Base-by-base conservation (phyloP, 2,113 vertebrate species). In the Proterorhinus semilunaris region DNA sequence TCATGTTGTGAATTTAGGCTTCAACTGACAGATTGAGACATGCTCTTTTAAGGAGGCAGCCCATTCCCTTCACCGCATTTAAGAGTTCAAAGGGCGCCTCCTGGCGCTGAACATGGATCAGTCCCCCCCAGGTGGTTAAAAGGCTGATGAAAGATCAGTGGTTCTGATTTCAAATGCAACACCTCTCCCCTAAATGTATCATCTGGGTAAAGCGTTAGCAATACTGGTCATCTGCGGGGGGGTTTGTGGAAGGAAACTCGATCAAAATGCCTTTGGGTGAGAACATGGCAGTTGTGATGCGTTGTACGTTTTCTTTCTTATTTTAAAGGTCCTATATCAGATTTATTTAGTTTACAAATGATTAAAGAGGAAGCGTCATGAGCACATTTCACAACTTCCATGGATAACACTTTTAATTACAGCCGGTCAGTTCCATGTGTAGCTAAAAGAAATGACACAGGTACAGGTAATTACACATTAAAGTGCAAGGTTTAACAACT, bases 71-170 rank as follows among this genome's bases (percentile, higher is more conserved):
- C 48, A n/a, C 36, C 48, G 16, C 6, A 11, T 52, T 58, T 68
- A 17, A 16, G 36, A 48, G 43, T 62, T 62, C 55, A 58, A 52
- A 44, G 58, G 71, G 46, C 6, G 21, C 27, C 48, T 36, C 62
- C 8, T 16, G 12, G 58, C 67, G 46, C 45, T 42, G 49, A 45
- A 15, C 54, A 58, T n/a, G 13, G n/a, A 54, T 66, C 2, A 44
- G 51, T 21, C 44, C 27, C 52, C 59, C 52, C 5, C 27, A 5
- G 13, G 51, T 51, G 53, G 62, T 72, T 75, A 71, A 79, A 52
- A 76, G 49, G 70, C 74, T n/a, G 45, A 47, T 76, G 43, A 79
- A 68, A 68, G 59, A 70, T 67, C 6, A 27, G 21, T 10, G 54
- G 47, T 74, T 57, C 16, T 62, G 21, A 67, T 68, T 67, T 44